Percentiles rank a stretch among this genome's conserved stretches.
Evolutionary conservation across 2,888 invertebrate species (phyloP).

Genomic region (Scaptomyza tumidula): DNA sequence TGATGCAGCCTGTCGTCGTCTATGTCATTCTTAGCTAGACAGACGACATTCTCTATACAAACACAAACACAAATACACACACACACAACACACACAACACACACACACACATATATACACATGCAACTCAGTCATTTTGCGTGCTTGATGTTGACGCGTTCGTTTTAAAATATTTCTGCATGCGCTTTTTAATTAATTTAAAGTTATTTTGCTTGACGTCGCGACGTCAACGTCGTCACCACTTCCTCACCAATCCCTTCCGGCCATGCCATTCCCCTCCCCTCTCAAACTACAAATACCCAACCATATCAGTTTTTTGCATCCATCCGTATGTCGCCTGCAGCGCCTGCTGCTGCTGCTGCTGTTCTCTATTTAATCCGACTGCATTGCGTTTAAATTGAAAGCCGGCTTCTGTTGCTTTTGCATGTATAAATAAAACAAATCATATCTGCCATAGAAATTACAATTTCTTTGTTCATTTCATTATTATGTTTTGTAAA

Average conservation of each 20-base stretch:
- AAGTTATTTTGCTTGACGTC: constrained; percentile 75
- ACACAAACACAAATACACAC: neutral
- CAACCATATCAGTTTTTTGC: constrained; percentile 6
- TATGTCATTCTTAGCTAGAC: constrained; percentile 25
- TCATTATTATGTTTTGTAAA: neutral
- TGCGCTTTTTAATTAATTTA: constrained; percentile 78
- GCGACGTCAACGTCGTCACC: constrained; percentile 30
- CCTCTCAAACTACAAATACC: neutral
- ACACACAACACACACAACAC: neutral
- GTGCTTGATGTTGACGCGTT: constrained; percentile 24
- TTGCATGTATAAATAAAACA: constrained; percentile 58
- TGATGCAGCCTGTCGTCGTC: constrained; percentile 65
- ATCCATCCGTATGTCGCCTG: constrained; percentile 27
- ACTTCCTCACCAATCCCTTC: neutral
- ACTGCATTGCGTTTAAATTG: constrained; percentile 72
- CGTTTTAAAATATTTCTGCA: constrained; percentile 72
- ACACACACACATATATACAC: neutral
- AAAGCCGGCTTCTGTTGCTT: constrained; percentile 52
- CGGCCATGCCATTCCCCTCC: neutral
- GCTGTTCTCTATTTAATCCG: constrained; percentile 66
- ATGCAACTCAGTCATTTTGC: constrained; percentile 15
- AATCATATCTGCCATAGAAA: constrained; percentile 1
- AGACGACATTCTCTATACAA: constrained; percentile 4
- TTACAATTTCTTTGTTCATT: neutral
- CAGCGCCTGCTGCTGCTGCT: constrained; percentile 28